phyloP scores from a whole-genome alignment of 2,113 vertebrate species.

The Opisthocomus hoazin region DNA sequence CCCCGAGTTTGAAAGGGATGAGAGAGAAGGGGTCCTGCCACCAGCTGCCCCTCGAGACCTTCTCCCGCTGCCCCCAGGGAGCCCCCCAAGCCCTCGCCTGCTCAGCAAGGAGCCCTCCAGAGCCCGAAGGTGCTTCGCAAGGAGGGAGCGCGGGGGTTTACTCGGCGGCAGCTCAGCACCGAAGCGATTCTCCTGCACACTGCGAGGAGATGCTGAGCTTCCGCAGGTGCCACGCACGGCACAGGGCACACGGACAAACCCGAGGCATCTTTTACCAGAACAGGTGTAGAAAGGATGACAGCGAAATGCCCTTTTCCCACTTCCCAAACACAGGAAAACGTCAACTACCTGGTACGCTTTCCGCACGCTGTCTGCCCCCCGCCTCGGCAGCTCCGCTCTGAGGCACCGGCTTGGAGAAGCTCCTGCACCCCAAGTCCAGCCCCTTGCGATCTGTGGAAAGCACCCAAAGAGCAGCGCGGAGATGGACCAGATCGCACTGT shows the following conservation, averaged over 20 bases:
- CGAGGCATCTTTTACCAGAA: not conserved
- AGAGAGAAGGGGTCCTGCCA: not conserved
- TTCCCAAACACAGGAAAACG: not conserved
- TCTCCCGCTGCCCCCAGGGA: rapidly evolving
- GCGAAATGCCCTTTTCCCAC: not conserved
- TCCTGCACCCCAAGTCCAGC: not conserved
- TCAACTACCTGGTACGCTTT: not conserved
- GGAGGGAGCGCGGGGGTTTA: not conserved
- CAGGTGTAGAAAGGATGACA: rapidly evolving
- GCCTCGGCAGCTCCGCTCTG: not conserved
- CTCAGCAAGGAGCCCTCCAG: not conserved
- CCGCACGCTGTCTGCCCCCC: rapidly evolving
- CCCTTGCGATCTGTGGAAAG: not conserved
- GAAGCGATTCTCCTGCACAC: rapidly evolving
- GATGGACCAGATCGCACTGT: not conserved
- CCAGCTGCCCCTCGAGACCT: not conserved
- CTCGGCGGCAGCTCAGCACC: not conserved
- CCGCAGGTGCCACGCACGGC: not conserved
- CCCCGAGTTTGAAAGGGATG: not conserved
- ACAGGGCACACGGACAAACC: not conserved
- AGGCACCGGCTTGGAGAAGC: not conserved
- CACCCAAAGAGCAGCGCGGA: not conserved
- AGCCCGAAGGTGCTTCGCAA: not conserved
- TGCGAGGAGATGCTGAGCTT: not conserved
- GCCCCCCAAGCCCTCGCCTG: not conserved